These are phyloP conservation scores for Penaeus monodon DNA, from an alignment of 2,888 invertebrate species.

Conservation along the genomic window DNA sequence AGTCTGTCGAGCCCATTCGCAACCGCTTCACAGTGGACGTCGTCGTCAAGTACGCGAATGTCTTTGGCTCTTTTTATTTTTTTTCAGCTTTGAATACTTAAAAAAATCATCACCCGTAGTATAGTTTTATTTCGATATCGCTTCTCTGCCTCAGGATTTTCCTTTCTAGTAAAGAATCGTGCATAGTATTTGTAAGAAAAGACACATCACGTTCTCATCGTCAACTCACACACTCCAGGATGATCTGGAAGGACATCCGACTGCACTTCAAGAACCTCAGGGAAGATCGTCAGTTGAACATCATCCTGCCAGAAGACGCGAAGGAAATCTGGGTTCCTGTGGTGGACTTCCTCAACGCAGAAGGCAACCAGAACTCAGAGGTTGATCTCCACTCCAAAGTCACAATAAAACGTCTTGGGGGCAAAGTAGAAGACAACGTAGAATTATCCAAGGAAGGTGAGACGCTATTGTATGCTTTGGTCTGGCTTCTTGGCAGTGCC, in stretches of 20 bases:
- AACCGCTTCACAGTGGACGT: conserved; percentile 38
- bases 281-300: conserved; percentile 30
- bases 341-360: conserved; percentile 29
- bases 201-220: no score
- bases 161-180: no score
- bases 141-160: no score
- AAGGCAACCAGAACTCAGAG: conserved; percentile 16
- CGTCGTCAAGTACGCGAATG: not conserved
- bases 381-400: conserved; percentile 32
- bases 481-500: no score
- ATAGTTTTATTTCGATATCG: no score
- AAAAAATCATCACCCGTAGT: no score
- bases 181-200: no score
- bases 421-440: conserved; percentile 1
- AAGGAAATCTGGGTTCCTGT: conserved; percentile 36
- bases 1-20: conserved; percentile 10
- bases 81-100: no score
- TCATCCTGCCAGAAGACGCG: conserved; percentile 20
- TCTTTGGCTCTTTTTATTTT: no score
- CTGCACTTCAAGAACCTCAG: conserved; percentile 32
- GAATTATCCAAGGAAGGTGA: conserved; percentile 32
- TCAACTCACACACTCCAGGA: not conserved
- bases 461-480: no score
- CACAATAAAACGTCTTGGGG: conserved; percentile 29
- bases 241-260: conserved; percentile 44